These are phyloP conservation scores for Chrysolina haemoptera DNA, from an alignment of 2,888 invertebrate species.

Conservation along the genomic window DNA sequence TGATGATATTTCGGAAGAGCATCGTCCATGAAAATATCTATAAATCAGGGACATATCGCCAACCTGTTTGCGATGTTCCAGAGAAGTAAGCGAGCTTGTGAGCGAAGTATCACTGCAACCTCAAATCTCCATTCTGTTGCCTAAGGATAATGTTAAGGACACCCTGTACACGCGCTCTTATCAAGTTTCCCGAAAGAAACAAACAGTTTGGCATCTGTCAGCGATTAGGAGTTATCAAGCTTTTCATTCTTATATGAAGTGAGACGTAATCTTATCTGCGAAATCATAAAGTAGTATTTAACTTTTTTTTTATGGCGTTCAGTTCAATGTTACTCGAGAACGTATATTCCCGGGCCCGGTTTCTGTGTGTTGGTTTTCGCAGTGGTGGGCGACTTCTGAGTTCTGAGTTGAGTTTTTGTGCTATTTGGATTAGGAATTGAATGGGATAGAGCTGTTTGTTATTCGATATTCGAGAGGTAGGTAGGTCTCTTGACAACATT, in stretches of 20 bases:
- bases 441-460: background rate
- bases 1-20: no score
- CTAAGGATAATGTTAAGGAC: background rate
- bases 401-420: no score
- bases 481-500: background rate
- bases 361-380: conserved; percentile 27
- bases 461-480: conserved; percentile 10
- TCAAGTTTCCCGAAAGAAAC: conserved; percentile 1
- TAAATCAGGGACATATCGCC: no score
- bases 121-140: no score
- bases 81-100: no score
- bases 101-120: no score
- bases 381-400: background rate
- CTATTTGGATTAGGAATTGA: background rate
- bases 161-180: background rate
- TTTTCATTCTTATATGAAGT: conserved; percentile 44
- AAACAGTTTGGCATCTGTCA: conserved; percentile 30
- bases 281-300: conserved; percentile 45
- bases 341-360: conserved; percentile 14
- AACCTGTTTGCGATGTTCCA: no score
- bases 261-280: conserved; percentile 51
- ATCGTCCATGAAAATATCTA: no score
- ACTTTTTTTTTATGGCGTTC: conserved; percentile 43
- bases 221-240: conserved; percentile 40
- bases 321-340: conserved; percentile 40